Percentiles rank a stretch among this genome's conserved stretches.
Evolutionary conservation across 2,113 vertebrate species (phyloP).

Genomic region (Formicarius rufipectus): DNA sequence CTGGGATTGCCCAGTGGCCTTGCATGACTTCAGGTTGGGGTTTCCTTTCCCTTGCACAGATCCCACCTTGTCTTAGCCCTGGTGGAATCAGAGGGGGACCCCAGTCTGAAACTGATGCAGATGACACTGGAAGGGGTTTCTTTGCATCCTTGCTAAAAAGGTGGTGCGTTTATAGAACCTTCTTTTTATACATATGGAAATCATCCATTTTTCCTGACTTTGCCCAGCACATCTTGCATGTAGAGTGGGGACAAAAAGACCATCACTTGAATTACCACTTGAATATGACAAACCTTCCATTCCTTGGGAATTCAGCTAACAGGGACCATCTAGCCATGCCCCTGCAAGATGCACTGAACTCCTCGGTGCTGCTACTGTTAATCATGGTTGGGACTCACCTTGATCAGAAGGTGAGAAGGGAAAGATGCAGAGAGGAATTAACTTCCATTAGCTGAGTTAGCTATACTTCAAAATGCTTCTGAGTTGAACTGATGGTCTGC

Average conservation of each 20-base stretch:
- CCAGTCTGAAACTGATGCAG: background rate
- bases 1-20: constrained; percentile 6
- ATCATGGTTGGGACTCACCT: background rate
- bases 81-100: background rate
- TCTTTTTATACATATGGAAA: background rate
- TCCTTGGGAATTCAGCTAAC: background rate
- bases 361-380: background rate
- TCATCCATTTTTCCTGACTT: background rate
- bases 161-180: background rate
- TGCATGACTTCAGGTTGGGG: background rate
- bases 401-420: background rate
- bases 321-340: background rate
- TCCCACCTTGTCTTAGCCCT: background rate
- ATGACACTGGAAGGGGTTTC: background rate
- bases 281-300: background rate
- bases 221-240: background rate
- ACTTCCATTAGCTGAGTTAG: background rate
- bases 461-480: background rate
- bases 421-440: constrained; percentile 9
- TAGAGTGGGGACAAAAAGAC: background rate
- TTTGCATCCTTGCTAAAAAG: background rate
- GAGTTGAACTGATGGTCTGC: background rate
- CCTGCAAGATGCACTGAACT: background rate
- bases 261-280: background rate
- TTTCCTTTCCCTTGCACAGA: background rate